Evolutionary conservation across 2,888 invertebrate genomes (phyloP).

Genomic region (Eupithecia pulchellata): DNA sequence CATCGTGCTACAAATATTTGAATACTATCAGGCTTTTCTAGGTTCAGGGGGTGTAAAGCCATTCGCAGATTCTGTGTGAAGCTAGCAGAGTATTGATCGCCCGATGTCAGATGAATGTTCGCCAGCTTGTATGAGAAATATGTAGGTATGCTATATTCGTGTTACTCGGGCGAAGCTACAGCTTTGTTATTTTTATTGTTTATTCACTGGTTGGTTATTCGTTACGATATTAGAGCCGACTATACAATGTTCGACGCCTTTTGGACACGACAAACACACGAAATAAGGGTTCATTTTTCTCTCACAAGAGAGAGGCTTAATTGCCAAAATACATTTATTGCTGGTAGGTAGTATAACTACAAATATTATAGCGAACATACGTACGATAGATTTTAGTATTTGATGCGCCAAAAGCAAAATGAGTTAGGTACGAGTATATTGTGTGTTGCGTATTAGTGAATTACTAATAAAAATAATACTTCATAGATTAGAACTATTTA

Average conservation of each 20-base stretch:
- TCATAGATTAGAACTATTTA: neutral
- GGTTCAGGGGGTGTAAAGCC: neutral
- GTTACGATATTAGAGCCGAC: neutral
- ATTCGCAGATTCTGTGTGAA: constrained; percentile 15
- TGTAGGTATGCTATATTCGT: neutral
- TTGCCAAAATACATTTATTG: too few relatives aligned
- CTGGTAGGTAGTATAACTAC: too few relatives aligned
- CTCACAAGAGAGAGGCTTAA: too few relatives aligned
- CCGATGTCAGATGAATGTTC: constrained; percentile 17
- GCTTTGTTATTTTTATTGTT: neutral
- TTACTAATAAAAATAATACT: neutral
- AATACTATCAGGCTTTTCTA: neutral
- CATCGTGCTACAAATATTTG: neutral
- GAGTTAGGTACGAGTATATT: too few relatives aligned
- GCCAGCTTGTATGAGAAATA: neutral
- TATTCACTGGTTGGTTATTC: neutral
- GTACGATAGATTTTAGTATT: neutral
- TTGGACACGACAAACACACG: neutral
- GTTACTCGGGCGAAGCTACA: neutral
- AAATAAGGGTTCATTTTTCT: neutral
- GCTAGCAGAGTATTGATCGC: constrained; percentile 24
- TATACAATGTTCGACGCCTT: neutral
- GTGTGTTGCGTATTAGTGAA: too few relatives aligned
- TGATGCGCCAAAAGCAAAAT: neutral
- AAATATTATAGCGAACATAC: too few relatives aligned